Conservation (phyloP, 2,888 invertebrate genomes). For the Dione juno region DNA sequence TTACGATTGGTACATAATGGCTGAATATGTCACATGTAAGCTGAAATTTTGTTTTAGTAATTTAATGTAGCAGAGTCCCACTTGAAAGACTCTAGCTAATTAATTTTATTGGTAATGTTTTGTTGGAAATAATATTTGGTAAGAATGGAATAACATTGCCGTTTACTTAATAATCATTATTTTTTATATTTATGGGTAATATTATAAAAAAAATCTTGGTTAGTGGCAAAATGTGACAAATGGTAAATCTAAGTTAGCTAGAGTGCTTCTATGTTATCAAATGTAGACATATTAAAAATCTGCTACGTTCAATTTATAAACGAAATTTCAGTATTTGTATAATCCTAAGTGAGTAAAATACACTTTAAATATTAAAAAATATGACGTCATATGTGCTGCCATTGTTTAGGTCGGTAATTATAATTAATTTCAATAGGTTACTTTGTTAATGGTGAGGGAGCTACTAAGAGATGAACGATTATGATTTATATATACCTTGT, state of each 20-base stretch:
- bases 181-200: no score
- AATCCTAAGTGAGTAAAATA: background rate
- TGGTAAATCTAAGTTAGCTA: background rate
- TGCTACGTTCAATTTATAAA: background rate
- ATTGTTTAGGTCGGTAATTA: slow-evolving; percentile 73
- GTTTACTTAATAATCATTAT: no score
- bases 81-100: background rate
- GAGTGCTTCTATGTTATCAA: background rate
- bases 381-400: slow-evolving; percentile 61
- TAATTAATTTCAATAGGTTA: slow-evolving; percentile 60
- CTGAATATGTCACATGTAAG: slow-evolving; percentile 5
- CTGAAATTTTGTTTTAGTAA: background rate
- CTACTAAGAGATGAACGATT: slow-evolving; percentile 12
- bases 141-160: no score
- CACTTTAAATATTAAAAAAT: slow-evolving; percentile 14
- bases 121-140: no score
- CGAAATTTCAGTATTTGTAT: slow-evolving; percentile 4
- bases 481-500: background rate
- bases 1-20: slow-evolving; percentile 4
- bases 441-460: slow-evolving; percentile 61
- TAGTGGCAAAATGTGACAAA: no score
- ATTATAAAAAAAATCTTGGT: no score
- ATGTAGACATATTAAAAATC: background rate
- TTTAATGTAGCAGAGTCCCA: background rate
- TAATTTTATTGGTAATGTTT: background rate